Percentiles rank a stretch among this genome's conserved stretches.
Evolutionary conservation across 1,140 invertebrate species (phyloP).

Genomic region (Procambarus virginalis): DNA sequence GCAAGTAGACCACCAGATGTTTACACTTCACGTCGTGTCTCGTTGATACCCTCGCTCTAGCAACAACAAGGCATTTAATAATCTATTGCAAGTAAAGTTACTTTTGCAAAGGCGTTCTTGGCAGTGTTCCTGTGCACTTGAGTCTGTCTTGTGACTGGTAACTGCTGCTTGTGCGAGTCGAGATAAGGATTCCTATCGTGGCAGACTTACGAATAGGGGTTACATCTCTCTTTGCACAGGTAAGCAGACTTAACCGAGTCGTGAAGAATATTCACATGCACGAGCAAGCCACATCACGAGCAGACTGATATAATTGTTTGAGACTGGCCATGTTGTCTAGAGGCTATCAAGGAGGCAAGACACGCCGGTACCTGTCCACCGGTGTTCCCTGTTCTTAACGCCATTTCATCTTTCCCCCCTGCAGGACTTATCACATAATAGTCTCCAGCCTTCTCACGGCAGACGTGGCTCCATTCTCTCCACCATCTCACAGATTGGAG

Average conservation of each 20-base stretch:
- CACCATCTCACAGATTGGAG: constrained; percentile 59
- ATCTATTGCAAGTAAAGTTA: too few species aligned
- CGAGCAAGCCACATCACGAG: not conserved
- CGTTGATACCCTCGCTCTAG: not conserved
- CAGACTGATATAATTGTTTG: not conserved
- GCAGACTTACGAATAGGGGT: not conserved
- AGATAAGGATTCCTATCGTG: not conserved
- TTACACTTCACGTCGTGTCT: constrained; percentile 21
- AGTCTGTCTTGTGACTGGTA: too few species aligned
- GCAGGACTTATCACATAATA: constrained; percentile 64
- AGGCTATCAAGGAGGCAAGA: not conserved
- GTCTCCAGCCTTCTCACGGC: constrained; percentile 56
- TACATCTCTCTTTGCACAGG: not conserved
- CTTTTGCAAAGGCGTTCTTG: too few species aligned
- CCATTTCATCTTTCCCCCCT: constrained; percentile 50
- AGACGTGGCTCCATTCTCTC: constrained; percentile 61
- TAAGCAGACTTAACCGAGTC: not conserved
- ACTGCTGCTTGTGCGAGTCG: not conserved
- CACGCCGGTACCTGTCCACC: constrained; percentile 6
- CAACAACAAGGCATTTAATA: not conserved
- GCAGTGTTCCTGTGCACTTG: too few species aligned
- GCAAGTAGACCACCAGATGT: constrained; percentile 24
- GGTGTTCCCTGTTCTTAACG: constrained; percentile 42
- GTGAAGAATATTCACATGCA: not conserved
- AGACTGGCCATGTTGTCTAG: not conserved